Evolutionary conservation across 1,140 invertebrate genomes (phyloP).

Genomic region (Delia radicum): DNA sequence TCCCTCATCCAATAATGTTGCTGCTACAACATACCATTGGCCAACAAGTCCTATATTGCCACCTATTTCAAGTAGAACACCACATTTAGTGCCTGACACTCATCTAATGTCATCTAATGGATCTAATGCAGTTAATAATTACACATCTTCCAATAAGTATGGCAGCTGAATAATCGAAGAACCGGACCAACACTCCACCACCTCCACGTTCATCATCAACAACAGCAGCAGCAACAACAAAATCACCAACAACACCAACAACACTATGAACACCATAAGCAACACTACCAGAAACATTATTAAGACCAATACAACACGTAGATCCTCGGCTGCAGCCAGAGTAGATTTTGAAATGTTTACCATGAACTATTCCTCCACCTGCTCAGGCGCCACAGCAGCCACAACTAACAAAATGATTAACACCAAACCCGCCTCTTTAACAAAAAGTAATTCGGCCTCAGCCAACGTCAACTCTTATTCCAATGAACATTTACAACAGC

Average conservation of each 20-base stretch:
- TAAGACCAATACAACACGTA: neutral
- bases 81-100: slow-evolving; percentile 72
- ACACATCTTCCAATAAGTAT: slow-evolving; percentile 56
- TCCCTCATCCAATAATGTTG: slow-evolving; percentile 58
- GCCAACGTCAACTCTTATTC: neutral
- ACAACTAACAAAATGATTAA: neutral
- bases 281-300: neutral
- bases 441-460: neutral
- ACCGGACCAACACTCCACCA: slow-evolving; percentile 50
- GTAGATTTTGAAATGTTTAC: slow-evolving; percentile 10
- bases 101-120: slow-evolving; percentile 57
- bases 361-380: neutral
- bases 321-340: neutral
- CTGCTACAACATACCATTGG: slow-evolving; percentile 68
- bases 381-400: neutral
- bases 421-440: neutral
- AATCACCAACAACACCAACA: slow-evolving; percentile 17
- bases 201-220: slow-evolving; percentile 23
- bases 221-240: slow-evolving; percentile 26
- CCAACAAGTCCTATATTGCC: slow-evolving; percentile 72
- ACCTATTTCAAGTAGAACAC: slow-evolving; percentile 68
- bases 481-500: no score
- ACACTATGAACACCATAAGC: neutral
- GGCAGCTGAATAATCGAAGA: slow-evolving; percentile 55
- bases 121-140: slow-evolving; percentile 55